These are phyloP conservation scores for Colletes latitarsis DNA, from an alignment of 1,140 invertebrate species.

Conservation along the genomic window DNA sequence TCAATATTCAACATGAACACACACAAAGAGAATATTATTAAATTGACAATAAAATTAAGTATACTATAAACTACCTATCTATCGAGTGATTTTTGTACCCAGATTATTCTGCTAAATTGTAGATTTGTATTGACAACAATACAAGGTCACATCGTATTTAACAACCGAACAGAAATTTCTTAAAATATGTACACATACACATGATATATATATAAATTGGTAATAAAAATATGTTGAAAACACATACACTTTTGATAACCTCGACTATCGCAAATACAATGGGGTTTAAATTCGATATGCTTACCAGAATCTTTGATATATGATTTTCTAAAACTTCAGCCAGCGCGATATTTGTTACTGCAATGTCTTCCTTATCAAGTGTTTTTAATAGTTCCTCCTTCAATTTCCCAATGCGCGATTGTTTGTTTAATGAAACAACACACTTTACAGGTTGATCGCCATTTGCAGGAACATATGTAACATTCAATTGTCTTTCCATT, in stretches of 20 bases:
- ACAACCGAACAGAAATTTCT: neutral
- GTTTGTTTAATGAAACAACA: constrained; percentile 84
- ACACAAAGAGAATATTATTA: neutral
- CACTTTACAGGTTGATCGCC: constrained; percentile 80
- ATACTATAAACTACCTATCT: constrained; percentile 2
- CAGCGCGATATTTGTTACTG: constrained; percentile 81
- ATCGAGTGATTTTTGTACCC: neutral
- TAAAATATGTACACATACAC: neutral
- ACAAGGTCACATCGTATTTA: neutral
- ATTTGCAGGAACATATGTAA: constrained; percentile 83
- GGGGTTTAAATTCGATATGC: constrained; percentile 29
- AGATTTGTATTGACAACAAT: neutral
- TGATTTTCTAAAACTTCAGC: constrained; percentile 86
- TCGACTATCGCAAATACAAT: neutral
- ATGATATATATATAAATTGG: neutral
- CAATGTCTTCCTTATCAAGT: constrained; percentile 73
- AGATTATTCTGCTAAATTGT: neutral
- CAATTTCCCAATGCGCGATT: constrained; percentile 83
- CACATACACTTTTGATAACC: neutral
- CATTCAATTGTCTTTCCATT: constrained; percentile 85
- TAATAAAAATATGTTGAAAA: constrained; percentile 1
- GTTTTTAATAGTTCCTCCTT: constrained; percentile 82
- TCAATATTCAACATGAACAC: neutral
- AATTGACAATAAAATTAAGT: neutral
- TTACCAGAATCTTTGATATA: constrained; percentile 85